Base-by-base conservation (phyloP, 1,140 invertebrate species). In the Sinella curviseta region DNA sequence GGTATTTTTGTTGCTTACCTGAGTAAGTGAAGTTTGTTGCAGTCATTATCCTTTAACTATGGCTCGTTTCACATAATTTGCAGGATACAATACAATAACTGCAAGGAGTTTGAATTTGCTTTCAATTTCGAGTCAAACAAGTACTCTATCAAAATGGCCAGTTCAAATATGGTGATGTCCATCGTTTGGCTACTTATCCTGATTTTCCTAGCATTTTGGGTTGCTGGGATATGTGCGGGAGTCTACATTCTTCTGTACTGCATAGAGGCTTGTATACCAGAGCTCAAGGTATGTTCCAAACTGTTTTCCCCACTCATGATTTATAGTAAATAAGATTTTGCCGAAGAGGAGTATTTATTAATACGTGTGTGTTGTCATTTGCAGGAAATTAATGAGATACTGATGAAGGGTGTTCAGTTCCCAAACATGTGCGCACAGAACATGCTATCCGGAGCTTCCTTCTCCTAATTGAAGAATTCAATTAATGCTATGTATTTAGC, bases 151-250 rank as follows among this genome's bases (percentile, higher is more conserved):
- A 79, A 39, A 28, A 81, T 83, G 77, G 82, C 85, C 14, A 39
- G 33, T n/a, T 16, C 34, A n/a, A 86, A 85, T 79, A 86, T 87
- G 36, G 48, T 92, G 16, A 93, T 91, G 89, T 91, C 91, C 60
- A 88, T 95, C 36, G 88, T 95, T 77, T 95, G 94, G 94, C 88
- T 94, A 0, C 83, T 95, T 8, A 89, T 95, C 77, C 88, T 95
- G n/a, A 89, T 94, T 81, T 90, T 94, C 78, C 86, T 94, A 74
- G 90, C 90, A 16, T 92, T 93, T 85, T 91, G 91, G 86, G 87
- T 94, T 31, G 93, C 92, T 17, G 89, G 89, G 54, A 88, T 95
- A 81, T 93, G 92, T 86, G 92, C 93, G 1, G 88, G 90, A 55
- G 88, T 91, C 80, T 95, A 94, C 87, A 93, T 95, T 54, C 83